Conservation (phyloP, 2,113 vertebrate genomes). For the Plestiodon gilberti region DNA sequence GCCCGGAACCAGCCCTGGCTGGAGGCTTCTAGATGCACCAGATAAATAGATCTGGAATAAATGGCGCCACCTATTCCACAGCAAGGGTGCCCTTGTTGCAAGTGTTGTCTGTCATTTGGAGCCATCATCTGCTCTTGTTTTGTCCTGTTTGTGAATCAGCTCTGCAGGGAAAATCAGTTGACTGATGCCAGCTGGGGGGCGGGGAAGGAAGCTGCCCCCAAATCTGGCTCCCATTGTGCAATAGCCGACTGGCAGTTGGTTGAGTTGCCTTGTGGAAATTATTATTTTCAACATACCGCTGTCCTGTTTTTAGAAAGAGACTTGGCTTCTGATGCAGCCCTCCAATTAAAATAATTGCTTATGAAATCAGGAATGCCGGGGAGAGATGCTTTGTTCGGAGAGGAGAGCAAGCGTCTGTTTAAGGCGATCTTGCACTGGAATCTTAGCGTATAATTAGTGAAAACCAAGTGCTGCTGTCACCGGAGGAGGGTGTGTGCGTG, state of each 20-base stretch:
- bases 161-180: not conserved
- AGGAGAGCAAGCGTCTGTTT: not conserved
- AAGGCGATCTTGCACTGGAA: not conserved
- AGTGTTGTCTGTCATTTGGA: not conserved
- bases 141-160: not conserved
- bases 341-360: conserved; percentile 31
- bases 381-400: not conserved
- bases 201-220: not conserved
- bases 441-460: not conserved
- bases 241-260: not conserved
- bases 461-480: not conserved
- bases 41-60: not conserved
- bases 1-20: no score
- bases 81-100: not conserved
- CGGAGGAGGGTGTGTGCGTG: not conserved
- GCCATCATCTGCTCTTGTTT: not conserved
- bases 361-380: not conserved
- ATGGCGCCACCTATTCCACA: not conserved
- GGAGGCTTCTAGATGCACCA: no score
- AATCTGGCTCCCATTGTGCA: not conserved
- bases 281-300: not conserved
- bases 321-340: not conserved
- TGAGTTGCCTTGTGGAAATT: not conserved
- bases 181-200: not conserved
- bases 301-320: not conserved